Evolutionary conservation across 2,888 invertebrate species (phyloP), one percentile per base, ranked within the genome.

Genomic region (Podabrus alpinus): DNA sequence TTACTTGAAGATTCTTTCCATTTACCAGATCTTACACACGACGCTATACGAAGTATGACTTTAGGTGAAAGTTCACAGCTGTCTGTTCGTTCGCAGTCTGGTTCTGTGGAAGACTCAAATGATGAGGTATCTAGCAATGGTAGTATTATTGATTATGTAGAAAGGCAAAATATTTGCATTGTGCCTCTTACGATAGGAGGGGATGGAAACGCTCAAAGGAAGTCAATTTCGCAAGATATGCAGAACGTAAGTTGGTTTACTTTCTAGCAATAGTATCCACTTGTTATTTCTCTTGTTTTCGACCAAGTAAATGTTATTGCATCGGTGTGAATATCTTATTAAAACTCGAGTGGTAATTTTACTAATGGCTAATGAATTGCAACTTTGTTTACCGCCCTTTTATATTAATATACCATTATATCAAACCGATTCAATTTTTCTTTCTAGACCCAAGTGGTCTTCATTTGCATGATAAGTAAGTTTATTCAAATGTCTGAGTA

Each of bases 191-290:
- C 76, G 72, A 84, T 87, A 75, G 90, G 92, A 80, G 45, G 45
- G 45, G 92, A 93, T 79, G 92, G 92, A 82, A 90, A 91, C 78
- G 88, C 91, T 71, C 90, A 92, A 81, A 91, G 92, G 83, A 92
- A 93, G 85, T 92, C 92, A 83, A 93, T 94, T 81, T 88, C 93
- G 29, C 93, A 93, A 82, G 93, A 94, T 85, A 86, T 92, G 77
- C 89, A 90, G n/a, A 21, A 64, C 78, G 87, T 87, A 83, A 81
- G 83, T 82, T 69, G 1, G 10, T 19, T 25, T 67, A 25, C 69
- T 66, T 60, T 13, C 4, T 19, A n/a, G n/a, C n/a, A n/a, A n/a
- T n/a, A n/a, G n/a, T n/a, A n/a, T n/a, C n/a, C n/a, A n/a, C n/a
- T n/a, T n/a, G n/a, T n/a, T n/a, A n/a, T n/a, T n/a, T n/a, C n/a